These are phyloP conservation scores for Leptoclinus maculatus DNA, from an alignment of 2,797 vertebrate genomes.

Conservation along the genomic window DNA sequence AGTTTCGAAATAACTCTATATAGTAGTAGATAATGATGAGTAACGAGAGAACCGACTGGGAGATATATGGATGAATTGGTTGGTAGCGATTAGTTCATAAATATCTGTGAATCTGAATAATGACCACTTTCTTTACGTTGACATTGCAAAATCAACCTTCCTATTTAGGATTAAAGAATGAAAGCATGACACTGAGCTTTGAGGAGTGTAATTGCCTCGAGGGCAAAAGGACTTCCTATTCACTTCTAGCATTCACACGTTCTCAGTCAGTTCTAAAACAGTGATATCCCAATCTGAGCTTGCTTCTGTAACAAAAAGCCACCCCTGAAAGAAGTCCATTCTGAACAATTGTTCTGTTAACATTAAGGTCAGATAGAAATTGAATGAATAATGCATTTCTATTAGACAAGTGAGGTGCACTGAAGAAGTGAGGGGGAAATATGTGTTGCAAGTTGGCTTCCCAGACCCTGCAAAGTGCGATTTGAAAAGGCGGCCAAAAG, in stretches of 20 bases:
- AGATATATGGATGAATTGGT: neutral
- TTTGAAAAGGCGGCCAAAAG: slow-evolving; percentile 33
- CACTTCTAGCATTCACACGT: neutral
- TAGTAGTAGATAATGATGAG: neutral
- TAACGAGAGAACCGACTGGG: neutral
- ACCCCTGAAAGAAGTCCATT: neutral
- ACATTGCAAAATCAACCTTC: neutral
- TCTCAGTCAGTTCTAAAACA: neutral
- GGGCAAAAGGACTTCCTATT: neutral
- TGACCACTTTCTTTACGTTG: neutral
- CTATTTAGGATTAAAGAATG: neutral
- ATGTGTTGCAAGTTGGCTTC: neutral
- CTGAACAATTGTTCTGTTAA: slow-evolving; percentile 15
- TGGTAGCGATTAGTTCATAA: neutral
- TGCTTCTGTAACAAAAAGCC: neutral
- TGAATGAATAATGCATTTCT: slow-evolving; percentile 45
- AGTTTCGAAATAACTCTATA: neutral
- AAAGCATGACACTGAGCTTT: neutral
- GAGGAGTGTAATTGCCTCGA: neutral
- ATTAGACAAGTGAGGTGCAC: neutral
- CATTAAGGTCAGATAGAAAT: slow-evolving; percentile 36
- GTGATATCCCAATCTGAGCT: slow-evolving; percentile 1
- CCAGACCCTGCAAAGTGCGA: neutral
- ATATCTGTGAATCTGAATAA: neutral
- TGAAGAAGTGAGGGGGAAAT: neutral